Evolutionary conservation across 1,140 invertebrate species (phyloP).

Genomic region (Lasaia peninsularis): DNA sequence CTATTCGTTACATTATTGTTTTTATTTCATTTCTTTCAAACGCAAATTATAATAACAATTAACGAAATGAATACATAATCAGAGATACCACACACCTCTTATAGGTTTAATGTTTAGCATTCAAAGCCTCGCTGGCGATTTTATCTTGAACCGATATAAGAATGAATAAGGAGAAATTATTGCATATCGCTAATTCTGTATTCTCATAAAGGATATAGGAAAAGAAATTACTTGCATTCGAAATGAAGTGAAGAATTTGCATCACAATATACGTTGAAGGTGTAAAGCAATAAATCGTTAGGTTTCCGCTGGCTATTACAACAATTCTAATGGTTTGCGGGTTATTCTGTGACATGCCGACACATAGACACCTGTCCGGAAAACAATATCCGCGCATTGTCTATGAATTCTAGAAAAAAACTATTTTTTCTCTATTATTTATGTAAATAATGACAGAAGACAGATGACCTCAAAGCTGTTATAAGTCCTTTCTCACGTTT

Average conservation of each 20-base stretch:
- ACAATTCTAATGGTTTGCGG: constrained; percentile 26
- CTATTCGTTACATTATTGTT: too few species aligned
- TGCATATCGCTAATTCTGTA: constrained; percentile 3
- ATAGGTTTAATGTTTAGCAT: constrained; percentile 4
- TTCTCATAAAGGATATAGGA: constrained; percentile 8
- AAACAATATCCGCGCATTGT: constrained; percentile 67
- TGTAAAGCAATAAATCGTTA: not conserved
- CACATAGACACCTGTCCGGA: constrained; percentile 58
- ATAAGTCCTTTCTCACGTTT: too few species aligned
- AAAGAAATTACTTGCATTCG: constrained; percentile 4
- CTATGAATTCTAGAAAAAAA: constrained; percentile 49
- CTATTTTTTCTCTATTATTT: constrained; percentile 15
- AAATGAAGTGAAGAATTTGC: constrained; percentile 5
- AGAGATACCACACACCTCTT: not conserved
- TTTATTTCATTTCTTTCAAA: too few species aligned
- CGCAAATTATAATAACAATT: not conserved
- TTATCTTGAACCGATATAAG: constrained; percentile 9
- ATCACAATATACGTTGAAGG: not conserved
- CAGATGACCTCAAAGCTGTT: not conserved
- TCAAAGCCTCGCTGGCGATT: not conserved
- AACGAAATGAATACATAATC: not conserved
- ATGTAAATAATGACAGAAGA: not conserved
- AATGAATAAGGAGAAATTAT: constrained; percentile 8
- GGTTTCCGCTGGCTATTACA: not conserved
- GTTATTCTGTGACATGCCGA: constrained; percentile 30